phyloP scores from a whole-genome alignment of 2,888 invertebrate species.

The Tanypteryx hageni region DNA sequence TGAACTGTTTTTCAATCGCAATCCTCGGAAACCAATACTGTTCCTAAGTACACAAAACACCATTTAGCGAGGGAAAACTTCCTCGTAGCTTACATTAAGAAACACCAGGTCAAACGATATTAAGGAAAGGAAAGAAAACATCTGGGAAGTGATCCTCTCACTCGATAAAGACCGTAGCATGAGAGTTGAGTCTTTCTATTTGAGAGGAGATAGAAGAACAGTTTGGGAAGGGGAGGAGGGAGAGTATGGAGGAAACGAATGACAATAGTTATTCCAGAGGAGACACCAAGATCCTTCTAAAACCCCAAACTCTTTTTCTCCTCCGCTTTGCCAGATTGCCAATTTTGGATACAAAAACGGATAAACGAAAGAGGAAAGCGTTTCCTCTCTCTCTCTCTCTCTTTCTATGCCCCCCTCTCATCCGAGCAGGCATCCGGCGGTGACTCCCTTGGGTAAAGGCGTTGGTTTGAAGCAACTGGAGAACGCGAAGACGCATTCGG shows the following conservation, averaged over 20 bases:
- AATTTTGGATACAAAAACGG: constrained; percentile 23
- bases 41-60: too few relatives aligned
- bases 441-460: not conserved
- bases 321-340: not conserved
- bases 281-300: not conserved
- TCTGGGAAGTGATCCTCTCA: too few relatives aligned
- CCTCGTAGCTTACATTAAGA: too few relatives aligned
- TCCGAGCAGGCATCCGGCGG: not conserved
- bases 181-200: not conserved
- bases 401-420: not conserved
- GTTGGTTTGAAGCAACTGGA: not conserved
- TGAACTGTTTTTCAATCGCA: too few relatives aligned
- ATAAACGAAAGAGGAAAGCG: constrained; percentile 5
- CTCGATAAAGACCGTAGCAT: too few relatives aligned
- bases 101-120: too few relatives aligned
- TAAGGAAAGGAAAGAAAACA: too few relatives aligned
- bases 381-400: not conserved
- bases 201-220: not conserved
- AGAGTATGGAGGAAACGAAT: not conserved
- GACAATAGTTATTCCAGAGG: not conserved
- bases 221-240: not conserved
- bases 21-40: too few relatives aligned
- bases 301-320: not conserved
- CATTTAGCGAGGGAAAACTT: too few relatives aligned
- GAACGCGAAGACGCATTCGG: not conserved